Conservation (phyloP, 2,797 vertebrate species). For the Gadopsis bispinosus region DNA sequence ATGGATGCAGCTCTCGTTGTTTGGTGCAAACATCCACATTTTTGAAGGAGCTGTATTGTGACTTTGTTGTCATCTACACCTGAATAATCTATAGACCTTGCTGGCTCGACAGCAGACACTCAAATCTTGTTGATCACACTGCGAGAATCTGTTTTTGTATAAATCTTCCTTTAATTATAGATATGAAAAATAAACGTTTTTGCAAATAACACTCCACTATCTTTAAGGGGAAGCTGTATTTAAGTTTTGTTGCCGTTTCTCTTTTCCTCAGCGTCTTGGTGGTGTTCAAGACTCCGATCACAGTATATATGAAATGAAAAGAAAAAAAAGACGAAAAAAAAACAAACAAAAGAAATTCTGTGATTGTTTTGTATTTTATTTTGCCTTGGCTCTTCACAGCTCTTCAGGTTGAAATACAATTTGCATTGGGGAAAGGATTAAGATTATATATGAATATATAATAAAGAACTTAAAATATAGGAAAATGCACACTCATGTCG, state of each 20-base stretch:
- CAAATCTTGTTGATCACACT: slow-evolving; percentile 90
- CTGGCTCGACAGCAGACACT: slow-evolving; percentile 86
- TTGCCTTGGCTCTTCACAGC: slow-evolving; percentile 97
- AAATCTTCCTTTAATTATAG: slow-evolving; percentile 92
- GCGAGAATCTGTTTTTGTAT: slow-evolving; percentile 90
- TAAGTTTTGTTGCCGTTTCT: slow-evolving; percentile 89
- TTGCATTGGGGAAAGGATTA: slow-evolving; percentile 99
- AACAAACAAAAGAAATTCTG: slow-evolving; percentile 83
- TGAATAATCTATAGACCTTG: slow-evolving; percentile 64
- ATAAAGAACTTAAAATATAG: slow-evolving; percentile 99
- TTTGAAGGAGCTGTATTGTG: slow-evolving; percentile 27
- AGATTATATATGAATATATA: slow-evolving; percentile 92
- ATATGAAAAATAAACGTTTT: slow-evolving; percentile 87
- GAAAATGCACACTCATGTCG: slow-evolving; percentile 99
- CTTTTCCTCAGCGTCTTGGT: slow-evolving; percentile 95
- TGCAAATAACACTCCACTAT: slow-evolving; percentile 91
- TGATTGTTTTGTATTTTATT: slow-evolving; percentile 92
- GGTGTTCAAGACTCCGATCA: slow-evolving; percentile 94
- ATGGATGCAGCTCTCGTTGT: slow-evolving; percentile 18
- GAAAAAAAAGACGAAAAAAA: slow-evolving; percentile 62
- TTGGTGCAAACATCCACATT: slow-evolving; percentile 14
- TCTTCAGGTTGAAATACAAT: slow-evolving; percentile 99
- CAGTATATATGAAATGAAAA: slow-evolving; percentile 83
- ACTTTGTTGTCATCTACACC: slow-evolving; percentile 22
- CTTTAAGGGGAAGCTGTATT: slow-evolving; percentile 94